phyloP scores from a whole-genome alignment of 2,797 vertebrate genomes.

The Serranus cabrilla region DNA sequence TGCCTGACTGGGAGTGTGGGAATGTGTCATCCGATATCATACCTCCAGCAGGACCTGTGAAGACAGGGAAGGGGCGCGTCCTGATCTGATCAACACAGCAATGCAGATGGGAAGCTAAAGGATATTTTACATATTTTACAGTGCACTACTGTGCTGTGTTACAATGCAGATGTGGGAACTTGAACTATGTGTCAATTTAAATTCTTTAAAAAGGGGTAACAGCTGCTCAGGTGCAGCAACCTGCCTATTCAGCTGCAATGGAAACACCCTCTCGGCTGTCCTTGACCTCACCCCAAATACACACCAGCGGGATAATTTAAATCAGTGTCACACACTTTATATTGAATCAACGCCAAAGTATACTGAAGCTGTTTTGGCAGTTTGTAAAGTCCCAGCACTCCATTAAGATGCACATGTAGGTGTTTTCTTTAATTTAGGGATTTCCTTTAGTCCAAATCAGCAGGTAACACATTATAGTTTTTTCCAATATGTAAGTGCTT shows the following conservation, averaged over 20 bases:
- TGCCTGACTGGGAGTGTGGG: conserved; percentile 73
- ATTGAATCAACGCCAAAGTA: conserved; percentile 39
- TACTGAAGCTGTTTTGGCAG: conserved; percentile 55
- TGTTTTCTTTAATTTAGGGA: conserved; percentile 66
- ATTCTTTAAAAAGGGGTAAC: conserved; percentile 66
- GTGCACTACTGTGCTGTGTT: neutral
- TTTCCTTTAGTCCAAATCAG: conserved; percentile 49
- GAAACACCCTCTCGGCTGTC: conserved; percentile 47
- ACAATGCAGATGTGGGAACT: conserved; percentile 40
- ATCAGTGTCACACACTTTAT: conserved; percentile 47
- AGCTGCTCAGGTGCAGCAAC: conserved; percentile 67
- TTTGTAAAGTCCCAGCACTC: conserved; percentile 46
- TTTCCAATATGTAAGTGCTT: conserved; percentile 58
- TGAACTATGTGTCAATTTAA: conserved; percentile 65
- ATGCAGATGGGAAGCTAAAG: conserved; percentile 25
- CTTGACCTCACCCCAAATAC: conserved; percentile 45
- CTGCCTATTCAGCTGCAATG: conserved; percentile 45
- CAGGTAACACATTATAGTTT: conserved; percentile 18
- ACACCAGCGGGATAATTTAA: conserved; percentile 29
- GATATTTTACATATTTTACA: conserved; percentile 28
- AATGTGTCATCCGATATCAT: conserved; percentile 76
- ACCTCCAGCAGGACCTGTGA: conserved; percentile 64
- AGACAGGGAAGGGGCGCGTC: conserved; percentile 50
- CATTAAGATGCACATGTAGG: conserved; percentile 44
- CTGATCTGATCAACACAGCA: conserved; percentile 41